phyloP scores from a whole-genome alignment of 2,888 invertebrate species.

The Diplolepis rosae region DNA sequence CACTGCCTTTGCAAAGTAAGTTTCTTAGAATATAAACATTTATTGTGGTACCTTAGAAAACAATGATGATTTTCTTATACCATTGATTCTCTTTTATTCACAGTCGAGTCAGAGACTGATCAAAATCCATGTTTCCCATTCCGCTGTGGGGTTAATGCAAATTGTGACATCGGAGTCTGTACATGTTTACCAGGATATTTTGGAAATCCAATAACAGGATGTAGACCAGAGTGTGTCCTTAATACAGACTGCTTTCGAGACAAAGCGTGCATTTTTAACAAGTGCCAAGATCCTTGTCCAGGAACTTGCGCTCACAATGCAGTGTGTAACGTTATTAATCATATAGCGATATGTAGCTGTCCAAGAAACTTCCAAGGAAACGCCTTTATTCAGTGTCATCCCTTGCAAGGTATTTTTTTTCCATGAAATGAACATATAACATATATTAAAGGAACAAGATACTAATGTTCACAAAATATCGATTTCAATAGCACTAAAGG shows the following conservation, averaged over 20 bases:
- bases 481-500: neutral
- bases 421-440: slow-evolving; percentile 36
- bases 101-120: slow-evolving; percentile 50
- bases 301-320: slow-evolving; percentile 87
- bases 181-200: slow-evolving; percentile 83
- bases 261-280: slow-evolving; percentile 82
- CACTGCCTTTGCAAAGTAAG: slow-evolving; percentile 9
- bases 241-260: slow-evolving; percentile 83
- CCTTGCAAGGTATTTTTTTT: slow-evolving; percentile 62
- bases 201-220: slow-evolving; percentile 84
- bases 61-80: neutral
- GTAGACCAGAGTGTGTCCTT: slow-evolving; percentile 87
- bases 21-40: neutral
- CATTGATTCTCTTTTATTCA: slow-evolving; percentile 19
- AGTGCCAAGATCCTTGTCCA: slow-evolving; percentile 86
- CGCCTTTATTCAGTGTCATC: slow-evolving; percentile 72
- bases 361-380: slow-evolving; percentile 75
- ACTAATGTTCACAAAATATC: neutral
- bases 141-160: slow-evolving; percentile 83
- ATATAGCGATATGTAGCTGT: slow-evolving; percentile 85
- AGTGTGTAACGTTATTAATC: slow-evolving; percentile 84
- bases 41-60: neutral
- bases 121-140: slow-evolving; percentile 83
- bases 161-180: slow-evolving; percentile 82
- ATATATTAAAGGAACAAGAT: neutral